phyloP scores from a whole-genome alignment of 2,888 invertebrate genomes.

The Margaritifera margaritifera region DNA sequence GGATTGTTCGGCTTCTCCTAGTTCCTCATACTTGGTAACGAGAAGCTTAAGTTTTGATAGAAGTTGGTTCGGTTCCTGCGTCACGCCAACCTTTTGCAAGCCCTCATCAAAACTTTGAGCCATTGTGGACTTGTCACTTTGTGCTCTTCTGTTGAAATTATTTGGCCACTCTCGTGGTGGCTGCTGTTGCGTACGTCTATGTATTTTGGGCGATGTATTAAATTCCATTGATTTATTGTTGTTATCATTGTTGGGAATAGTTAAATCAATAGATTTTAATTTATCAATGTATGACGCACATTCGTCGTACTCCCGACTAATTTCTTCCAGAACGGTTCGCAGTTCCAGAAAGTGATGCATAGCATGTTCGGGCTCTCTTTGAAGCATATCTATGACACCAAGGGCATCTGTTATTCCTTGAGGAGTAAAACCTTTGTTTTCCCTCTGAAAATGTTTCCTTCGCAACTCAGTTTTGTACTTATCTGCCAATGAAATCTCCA shows the following conservation, averaged over 20 bases:
- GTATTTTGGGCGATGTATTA: slow-evolving; percentile 15
- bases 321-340: slow-evolving; percentile 29
- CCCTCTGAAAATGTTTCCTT: slow-evolving; percentile 39
- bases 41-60: slow-evolving; percentile 27
- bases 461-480: slow-evolving; percentile 43
- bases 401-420: slow-evolving; percentile 37
- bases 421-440: slow-evolving; percentile 38
- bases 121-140: slow-evolving; percentile 12
- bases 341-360: slow-evolving; percentile 29
- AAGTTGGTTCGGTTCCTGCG: slow-evolving; percentile 27
- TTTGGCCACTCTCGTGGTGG: slow-evolving; percentile 23
- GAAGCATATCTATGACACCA: slow-evolving; percentile 25
- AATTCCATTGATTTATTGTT: background rate
- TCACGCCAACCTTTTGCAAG: slow-evolving; percentile 13
- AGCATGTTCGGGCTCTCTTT: slow-evolving; percentile 19
- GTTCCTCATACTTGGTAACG: slow-evolving; percentile 24
- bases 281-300: slow-evolving; percentile 41
- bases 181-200: slow-evolving; percentile 10
- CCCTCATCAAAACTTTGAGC: slow-evolving; percentile 20
- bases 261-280: slow-evolving; percentile 12
- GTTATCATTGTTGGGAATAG: slow-evolving; percentile 2
- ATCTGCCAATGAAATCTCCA: slow-evolving; percentile 45
- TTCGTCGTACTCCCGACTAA: slow-evolving; percentile 44
- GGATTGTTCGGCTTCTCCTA: slow-evolving; percentile 28
- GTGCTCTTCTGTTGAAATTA: slow-evolving; percentile 23